phyloP scores from a whole-genome alignment of 2,888 invertebrate species.

The Adelognathus sp. region DNA sequence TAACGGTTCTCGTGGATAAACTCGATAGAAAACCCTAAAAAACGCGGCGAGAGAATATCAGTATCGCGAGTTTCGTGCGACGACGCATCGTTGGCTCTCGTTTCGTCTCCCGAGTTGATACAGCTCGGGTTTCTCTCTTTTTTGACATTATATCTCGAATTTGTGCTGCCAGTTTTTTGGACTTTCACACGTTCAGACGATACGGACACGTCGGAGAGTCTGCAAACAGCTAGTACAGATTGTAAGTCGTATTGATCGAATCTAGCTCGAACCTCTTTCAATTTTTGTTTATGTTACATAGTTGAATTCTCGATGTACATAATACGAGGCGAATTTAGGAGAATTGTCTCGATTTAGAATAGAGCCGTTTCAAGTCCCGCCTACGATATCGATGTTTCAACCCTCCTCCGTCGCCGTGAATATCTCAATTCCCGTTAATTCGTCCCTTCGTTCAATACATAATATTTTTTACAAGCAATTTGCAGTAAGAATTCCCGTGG shows the following conservation, averaged over 20 bases:
- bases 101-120: conserved; percentile 1
- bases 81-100: not conserved
- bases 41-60: not conserved
- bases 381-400: conserved; percentile 16
- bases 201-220: conserved; percentile 80
- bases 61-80: conserved; percentile 11
- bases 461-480: not conserved
- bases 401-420: conserved; percentile 1
- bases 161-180: conserved; percentile 79
- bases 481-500: no score
- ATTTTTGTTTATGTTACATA: conserved; percentile 18
- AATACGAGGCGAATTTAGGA: conserved; percentile 29
- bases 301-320: conserved; percentile 5
- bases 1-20: not conserved
- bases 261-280: conserved; percentile 28
- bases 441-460: not conserved
- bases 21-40: not conserved
- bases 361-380: conserved; percentile 9
- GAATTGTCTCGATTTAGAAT: conserved; percentile 51
- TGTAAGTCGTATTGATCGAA: conserved; percentile 72
- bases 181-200: conserved; percentile 79
- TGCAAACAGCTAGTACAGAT: conserved; percentile 78
- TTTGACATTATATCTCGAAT: conserved; percentile 70
- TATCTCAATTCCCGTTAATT: not conserved
- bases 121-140: conserved; percentile 20